phyloP scores from a whole-genome alignment of 2,113 vertebrate genomes.

The Megaptera novaeangliae region DNA sequence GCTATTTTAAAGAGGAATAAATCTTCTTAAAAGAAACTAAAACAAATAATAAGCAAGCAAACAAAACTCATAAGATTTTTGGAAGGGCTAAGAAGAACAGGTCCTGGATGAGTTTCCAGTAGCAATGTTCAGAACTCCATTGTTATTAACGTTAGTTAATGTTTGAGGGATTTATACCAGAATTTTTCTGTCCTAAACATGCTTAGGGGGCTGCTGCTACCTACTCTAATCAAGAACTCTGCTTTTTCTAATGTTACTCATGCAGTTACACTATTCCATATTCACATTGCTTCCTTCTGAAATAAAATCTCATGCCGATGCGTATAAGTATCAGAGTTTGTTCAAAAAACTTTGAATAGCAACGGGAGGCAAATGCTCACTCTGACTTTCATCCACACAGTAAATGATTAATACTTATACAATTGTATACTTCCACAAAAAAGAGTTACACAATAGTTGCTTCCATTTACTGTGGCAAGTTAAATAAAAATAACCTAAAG shows the following conservation, averaged over 20 bases:
- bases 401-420: neutral
- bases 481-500: neutral
- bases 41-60: neutral
- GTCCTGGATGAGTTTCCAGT: neutral
- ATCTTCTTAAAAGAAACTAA: neutral
- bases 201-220: neutral
- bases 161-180: neutral
- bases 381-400: neutral
- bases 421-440: neutral
- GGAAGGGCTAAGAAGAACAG: neutral
- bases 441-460: neutral
- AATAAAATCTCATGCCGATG: neutral
- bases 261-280: neutral
- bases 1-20: neutral
- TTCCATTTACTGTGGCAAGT: neutral
- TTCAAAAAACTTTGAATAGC: neutral
- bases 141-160: neutral
- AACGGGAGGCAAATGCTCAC: neutral
- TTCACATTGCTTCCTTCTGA: neutral
- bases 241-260: neutral
- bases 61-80: neutral
- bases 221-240: neutral
- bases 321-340: neutral
- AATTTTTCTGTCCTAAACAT: neutral
- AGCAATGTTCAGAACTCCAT: too few relatives aligned